These are phyloP conservation scores for Pristionchus mayeri DNA, from an alignment of 2,888 invertebrate genomes.

Conservation along the genomic window DNA sequence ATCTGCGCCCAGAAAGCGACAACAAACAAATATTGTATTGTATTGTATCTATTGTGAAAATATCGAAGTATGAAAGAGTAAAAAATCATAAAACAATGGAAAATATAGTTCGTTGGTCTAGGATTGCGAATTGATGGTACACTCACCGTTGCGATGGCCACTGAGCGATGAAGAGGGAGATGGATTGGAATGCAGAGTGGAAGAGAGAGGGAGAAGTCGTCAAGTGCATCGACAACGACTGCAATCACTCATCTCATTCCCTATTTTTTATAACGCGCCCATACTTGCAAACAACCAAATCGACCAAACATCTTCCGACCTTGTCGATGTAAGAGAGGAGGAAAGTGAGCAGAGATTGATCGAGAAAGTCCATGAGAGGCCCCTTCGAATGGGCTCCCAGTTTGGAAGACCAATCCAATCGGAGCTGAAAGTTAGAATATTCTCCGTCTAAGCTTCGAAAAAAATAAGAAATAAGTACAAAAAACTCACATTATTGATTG, in stretches of 20 bases:
- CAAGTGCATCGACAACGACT: constrained; percentile 36
- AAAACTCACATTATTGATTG: not conserved
- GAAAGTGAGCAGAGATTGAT: constrained; percentile 67
- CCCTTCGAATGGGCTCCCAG: constrained; percentile 55
- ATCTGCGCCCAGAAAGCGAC: too few relatives aligned
- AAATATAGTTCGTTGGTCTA: too few relatives aligned
- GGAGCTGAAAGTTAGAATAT: constrained; percentile 53
- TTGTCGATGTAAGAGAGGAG: constrained; percentile 68
- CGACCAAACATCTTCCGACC: too few relatives aligned
- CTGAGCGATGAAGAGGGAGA: constrained; percentile 17
- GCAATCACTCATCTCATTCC: too few relatives aligned
- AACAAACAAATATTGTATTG: too few relatives aligned
- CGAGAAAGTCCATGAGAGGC: constrained; percentile 63
- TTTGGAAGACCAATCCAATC: constrained; percentile 56
- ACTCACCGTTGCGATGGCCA: constrained; percentile 45
- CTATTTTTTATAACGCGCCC: too few relatives aligned
- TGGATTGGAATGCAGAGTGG: constrained; percentile 42
- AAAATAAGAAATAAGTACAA: not conserved
- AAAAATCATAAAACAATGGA: too few relatives aligned
- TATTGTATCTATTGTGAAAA: too few relatives aligned
- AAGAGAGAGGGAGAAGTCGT: constrained; percentile 44
- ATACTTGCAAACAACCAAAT: too few relatives aligned
- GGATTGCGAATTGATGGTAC: not conserved
- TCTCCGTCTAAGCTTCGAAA: not conserved
- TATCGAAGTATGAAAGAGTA: too few relatives aligned